These are phyloP conservation scores for Phalacrocorax aristotelis DNA, from an alignment of 2,113 vertebrate genomes.

Conservation along the genomic window DNA sequence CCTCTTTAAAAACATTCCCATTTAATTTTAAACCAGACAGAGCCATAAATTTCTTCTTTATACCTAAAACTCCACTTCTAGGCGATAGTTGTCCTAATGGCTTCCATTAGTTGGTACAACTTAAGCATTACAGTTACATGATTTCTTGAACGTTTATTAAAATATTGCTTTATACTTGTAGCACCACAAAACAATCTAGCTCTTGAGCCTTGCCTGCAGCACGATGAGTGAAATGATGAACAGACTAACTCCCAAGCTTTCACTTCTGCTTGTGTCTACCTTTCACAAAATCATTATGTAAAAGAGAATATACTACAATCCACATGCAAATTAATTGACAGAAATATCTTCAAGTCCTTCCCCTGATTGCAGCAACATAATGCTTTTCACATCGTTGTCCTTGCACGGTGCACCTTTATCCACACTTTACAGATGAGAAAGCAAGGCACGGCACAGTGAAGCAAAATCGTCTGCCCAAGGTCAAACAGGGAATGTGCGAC, in stretches of 20 bases:
- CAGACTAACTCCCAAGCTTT: background rate
- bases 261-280: background rate
- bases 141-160: background rate
- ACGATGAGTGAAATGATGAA: background rate
- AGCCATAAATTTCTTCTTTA: background rate
- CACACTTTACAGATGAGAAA: background rate
- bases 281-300: background rate
- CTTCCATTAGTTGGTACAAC: background rate
- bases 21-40: constrained; percentile 13
- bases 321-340: background rate
- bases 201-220: background rate
- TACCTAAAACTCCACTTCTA: background rate
- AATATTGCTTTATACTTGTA: background rate
- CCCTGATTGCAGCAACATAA: background rate
- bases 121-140: background rate
- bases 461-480: background rate
- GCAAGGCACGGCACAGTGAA: background rate
- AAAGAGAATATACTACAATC: background rate
- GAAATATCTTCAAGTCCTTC: background rate
- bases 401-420: background rate
- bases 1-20: background rate
- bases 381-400: background rate
- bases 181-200: background rate
- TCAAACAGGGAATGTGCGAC: background rate
- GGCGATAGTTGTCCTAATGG: background rate